These are phyloP conservation scores for Bothrops jararaca DNA, from an alignment of 2,113 vertebrate genomes.

Conservation along the genomic window DNA sequence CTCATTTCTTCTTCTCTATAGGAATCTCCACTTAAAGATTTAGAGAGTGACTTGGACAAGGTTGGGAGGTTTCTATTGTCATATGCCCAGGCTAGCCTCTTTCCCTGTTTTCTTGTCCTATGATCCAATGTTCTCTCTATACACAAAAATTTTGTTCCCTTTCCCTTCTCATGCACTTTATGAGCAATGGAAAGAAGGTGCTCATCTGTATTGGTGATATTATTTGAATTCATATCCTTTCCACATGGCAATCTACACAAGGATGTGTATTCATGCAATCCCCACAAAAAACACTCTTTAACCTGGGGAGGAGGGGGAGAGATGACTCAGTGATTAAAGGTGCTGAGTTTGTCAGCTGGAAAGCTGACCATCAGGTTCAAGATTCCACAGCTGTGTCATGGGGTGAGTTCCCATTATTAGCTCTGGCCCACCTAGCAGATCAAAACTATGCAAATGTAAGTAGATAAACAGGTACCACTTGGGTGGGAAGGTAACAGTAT, in stretches of 20 bases:
- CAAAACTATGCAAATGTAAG: no score
- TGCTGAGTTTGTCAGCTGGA: no score
- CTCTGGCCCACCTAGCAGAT: no score
- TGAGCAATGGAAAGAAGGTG: not conserved
- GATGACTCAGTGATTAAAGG: no score
- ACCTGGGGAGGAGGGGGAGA: no score
- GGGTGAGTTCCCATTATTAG: no score
- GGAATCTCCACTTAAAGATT: not conserved
- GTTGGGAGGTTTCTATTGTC: not conserved
- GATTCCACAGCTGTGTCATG: no score
- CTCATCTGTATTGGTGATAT: not conserved
- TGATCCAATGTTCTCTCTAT: not conserved
- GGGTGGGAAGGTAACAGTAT: not conserved
- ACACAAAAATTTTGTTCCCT: not conserved
- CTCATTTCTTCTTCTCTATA: not conserved
- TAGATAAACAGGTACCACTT: not conserved
- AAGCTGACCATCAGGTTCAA: no score
- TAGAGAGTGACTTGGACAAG: not conserved
- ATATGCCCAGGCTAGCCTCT: not conserved
- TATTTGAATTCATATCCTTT: not conserved
- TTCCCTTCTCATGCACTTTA: not conserved
- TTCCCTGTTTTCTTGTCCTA: not conserved
- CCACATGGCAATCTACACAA: not conserved
- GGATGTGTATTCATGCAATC: not conserved
- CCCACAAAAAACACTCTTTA: not conserved